Base-by-base conservation (phyloP, 64 coral and sea anemone species). In the Orbicella faveolata region DNA sequence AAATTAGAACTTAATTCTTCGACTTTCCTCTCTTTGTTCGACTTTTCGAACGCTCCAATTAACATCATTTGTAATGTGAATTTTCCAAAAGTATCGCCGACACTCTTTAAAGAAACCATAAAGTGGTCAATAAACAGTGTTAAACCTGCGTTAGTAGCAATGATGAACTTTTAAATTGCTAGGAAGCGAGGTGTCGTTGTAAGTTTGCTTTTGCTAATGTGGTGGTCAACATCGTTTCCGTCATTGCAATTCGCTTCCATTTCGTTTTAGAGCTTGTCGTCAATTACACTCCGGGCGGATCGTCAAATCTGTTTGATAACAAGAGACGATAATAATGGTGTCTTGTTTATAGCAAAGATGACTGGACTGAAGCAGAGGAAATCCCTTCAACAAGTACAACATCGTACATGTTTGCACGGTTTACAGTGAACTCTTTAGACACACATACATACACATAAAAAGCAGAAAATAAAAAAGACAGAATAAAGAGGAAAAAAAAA, bases 161-260 rank as follows among this genome's bases (percentile, higher is more conserved):
- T n/a, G 33, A 79, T 79, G 10, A 79, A 57, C 77, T 55, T 57
- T 57, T 79, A 5, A 33, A 79, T 79, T 54, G 39, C 52, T 11
- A 52, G 77, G 77, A 79, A 79, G 77, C 52, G n/a, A 25, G 21
- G 13, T 63, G 61, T 64, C 61, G 14, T 83, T 35, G 79, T 41
- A 64, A 39, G 81, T 84, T 84, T 66, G 61, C 48, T 84, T 39
- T 84, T 20, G 20, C 19, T 84, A 84, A 84, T 84, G 81, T 23
- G 21, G 34, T n/a, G 19, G 81, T 44, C 62, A 84, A 69, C 23
- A 84, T 15, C n/a, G 51, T 84, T 84, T 84, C 63, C 81, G 62
- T 69, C 61, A 67, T 37, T 35, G 36, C 39, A 36, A 83, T 83
- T 44, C 18, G 34, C 7, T 20, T 44, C 10, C 63, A 16, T 84